phyloP scores from a whole-genome alignment of 2,888 invertebrate species.

The Rapana venosa region DNA sequence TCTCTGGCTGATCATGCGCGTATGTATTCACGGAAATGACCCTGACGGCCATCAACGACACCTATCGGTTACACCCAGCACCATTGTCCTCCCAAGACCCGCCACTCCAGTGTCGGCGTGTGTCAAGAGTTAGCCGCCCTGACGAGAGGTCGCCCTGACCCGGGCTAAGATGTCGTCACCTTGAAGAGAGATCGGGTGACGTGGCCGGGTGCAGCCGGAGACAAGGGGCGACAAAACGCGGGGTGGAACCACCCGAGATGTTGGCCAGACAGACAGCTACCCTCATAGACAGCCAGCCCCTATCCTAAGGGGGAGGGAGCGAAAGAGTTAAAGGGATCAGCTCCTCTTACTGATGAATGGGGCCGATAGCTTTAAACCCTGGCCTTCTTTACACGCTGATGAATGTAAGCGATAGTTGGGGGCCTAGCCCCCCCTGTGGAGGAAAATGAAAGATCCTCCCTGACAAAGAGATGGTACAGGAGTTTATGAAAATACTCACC shows the following conservation, averaged over 20 bases:
- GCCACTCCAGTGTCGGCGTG: neutral
- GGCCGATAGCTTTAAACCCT: neutral
- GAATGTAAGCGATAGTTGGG: neutral
- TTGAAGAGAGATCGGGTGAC: conserved; percentile 8
- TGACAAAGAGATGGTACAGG: neutral
- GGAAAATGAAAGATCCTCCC: neutral
- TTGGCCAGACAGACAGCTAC: neutral
- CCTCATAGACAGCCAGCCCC: neutral
- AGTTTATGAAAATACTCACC: neutral
- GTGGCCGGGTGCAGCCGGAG: neutral
- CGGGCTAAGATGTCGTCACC: conserved; percentile 3
- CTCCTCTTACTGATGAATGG: conserved; percentile 8
- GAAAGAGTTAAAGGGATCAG: neutral
- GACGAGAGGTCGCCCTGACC: conserved; percentile 16
- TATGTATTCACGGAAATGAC: neutral
- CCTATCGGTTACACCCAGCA: conserved; percentile 14
- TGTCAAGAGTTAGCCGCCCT: conserved; percentile 19
- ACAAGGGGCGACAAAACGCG: conserved; percentile 1
- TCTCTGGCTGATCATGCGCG: neutral
- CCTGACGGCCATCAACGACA: conserved; percentile 2
- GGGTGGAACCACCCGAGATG: neutral
- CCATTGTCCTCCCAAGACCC: neutral
- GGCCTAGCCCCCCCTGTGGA: neutral
- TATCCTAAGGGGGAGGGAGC: neutral
- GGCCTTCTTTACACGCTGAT: neutral